Evolutionary conservation across 1,140 invertebrate species (phyloP).

Genomic region (Arion vulgaris): DNA sequence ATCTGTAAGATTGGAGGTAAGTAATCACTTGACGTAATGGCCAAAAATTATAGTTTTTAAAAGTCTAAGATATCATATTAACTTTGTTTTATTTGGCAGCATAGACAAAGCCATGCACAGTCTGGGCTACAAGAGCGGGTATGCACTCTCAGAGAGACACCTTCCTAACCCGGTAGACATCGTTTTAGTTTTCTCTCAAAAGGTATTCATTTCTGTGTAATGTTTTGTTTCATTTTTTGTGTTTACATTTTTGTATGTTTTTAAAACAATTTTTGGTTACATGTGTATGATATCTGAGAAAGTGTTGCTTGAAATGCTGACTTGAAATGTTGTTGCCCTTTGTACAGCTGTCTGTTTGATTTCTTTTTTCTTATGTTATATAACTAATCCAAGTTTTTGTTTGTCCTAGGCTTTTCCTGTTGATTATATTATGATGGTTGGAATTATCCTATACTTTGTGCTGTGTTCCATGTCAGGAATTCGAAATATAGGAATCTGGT

Average conservation of each 20-base stretch:
- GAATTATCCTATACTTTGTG: constrained; percentile 71
- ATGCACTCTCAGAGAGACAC: constrained; percentile 66
- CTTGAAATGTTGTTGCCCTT: no score
- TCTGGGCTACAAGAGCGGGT: constrained; percentile 70
- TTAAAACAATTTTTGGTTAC: no score
- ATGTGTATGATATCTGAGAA: no score
- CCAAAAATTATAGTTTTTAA: no score
- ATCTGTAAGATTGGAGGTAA: no score
- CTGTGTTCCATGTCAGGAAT: constrained; percentile 74
- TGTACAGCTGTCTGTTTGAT: no score
- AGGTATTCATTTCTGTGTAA: constrained; percentile 53
- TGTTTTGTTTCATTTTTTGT: neutral
- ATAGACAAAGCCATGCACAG: constrained; percentile 74
- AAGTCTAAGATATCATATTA: no score
- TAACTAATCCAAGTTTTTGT: no score
- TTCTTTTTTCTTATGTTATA: no score
- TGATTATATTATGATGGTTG: constrained; percentile 73
- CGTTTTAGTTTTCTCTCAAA: constrained; percentile 70
- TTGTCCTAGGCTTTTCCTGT: constrained; percentile 71
- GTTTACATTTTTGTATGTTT: neutral
- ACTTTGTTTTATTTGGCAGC: constrained; percentile 50
- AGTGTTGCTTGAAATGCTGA: no score
- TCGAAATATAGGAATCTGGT: constrained; percentile 73
- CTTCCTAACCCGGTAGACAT: constrained; percentile 73
- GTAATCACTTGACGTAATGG: no score